phyloP scores from a whole-genome alignment of 2,888 invertebrate species.

The Choreutis nemorana region DNA sequence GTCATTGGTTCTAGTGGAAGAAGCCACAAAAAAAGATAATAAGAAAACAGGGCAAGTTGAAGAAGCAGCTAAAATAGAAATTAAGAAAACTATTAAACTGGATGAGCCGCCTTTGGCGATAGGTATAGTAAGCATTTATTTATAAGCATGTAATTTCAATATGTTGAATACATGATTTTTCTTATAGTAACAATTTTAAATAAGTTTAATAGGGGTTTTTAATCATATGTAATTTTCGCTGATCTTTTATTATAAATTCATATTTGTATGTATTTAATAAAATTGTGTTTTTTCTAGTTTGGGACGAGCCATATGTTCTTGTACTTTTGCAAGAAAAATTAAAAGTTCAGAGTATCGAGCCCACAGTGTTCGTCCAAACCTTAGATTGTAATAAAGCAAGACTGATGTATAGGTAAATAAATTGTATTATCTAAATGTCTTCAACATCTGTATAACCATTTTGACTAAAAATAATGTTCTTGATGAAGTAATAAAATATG shows the following conservation, averaged over 20 bases:
- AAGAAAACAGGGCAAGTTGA: slow-evolving; percentile 81
- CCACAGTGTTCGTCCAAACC: slow-evolving; percentile 81
- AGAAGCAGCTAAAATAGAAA: slow-evolving; percentile 69
- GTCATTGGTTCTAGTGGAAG: slow-evolving; percentile 86
- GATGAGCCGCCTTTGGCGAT: slow-evolving; percentile 76
- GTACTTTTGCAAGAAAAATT: slow-evolving; percentile 84
- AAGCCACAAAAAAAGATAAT: slow-evolving; percentile 68
- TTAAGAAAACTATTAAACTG: slow-evolving; percentile 81
- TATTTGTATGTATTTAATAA: background rate
- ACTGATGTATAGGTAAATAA: slow-evolving; percentile 69
- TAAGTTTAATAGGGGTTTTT: too few relatives aligned
- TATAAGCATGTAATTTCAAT: too few relatives aligned
- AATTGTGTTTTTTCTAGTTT: slow-evolving; percentile 64
- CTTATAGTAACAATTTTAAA: too few relatives aligned
- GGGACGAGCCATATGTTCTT: slow-evolving; percentile 93
- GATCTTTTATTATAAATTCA: background rate
- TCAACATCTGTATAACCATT: too few relatives aligned
- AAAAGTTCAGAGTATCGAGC: slow-evolving; percentile 87
- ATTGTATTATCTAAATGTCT: too few relatives aligned
- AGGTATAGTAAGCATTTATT: slow-evolving; percentile 43
- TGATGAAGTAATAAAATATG: too few relatives aligned
- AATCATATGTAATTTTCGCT: too few relatives aligned
- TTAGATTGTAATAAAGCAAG: slow-evolving; percentile 79
- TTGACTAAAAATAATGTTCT: too few relatives aligned
- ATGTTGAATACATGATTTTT: too few relatives aligned